Percentiles rank a stretch among this genome's conserved stretches.
These are phyloP conservation scores for Gobio gobio DNA, from an alignment of 2,113 vertebrate genomes.

Conservation along the genomic window DNA sequence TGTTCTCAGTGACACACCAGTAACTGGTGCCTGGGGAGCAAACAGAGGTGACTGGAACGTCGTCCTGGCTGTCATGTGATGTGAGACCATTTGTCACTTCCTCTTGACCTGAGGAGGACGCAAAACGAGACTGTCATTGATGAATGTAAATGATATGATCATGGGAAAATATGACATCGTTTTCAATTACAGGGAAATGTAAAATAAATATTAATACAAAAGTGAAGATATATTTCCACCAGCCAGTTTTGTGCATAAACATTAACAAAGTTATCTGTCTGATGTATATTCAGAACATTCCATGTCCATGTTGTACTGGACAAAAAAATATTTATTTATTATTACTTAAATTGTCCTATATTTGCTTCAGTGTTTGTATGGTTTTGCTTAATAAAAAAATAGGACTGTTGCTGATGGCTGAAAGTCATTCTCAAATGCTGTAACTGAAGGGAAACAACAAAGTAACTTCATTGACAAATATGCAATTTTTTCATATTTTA, in stretches of 20 bases:
- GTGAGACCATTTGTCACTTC: slow-evolving; percentile 70
- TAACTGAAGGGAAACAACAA: background rate
- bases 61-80: slow-evolving; percentile 55
- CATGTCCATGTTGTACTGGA: background rate
- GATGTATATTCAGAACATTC: background rate
- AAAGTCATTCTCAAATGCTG: background rate
- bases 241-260: background rate
- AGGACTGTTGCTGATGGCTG: background rate
- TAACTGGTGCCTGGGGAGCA: slow-evolving; percentile 78
- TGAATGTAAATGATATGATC: background rate
- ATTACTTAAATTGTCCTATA: background rate
- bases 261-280: background rate
- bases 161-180: background rate
- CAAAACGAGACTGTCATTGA: background rate
- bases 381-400: background rate
- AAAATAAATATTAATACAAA: background rate
- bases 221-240: slow-evolving; percentile 35
- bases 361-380: too few species aligned
- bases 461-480: background rate
- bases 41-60: slow-evolving; percentile 50
- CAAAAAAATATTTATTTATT: background rate
- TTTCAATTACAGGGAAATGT: background rate
- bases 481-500: background rate
- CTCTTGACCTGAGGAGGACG: slow-evolving; percentile 60
- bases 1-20: slow-evolving; percentile 76